Conservation (phyloP, 2,888 invertebrate genomes). For the Lutraria lutraria region DNA sequence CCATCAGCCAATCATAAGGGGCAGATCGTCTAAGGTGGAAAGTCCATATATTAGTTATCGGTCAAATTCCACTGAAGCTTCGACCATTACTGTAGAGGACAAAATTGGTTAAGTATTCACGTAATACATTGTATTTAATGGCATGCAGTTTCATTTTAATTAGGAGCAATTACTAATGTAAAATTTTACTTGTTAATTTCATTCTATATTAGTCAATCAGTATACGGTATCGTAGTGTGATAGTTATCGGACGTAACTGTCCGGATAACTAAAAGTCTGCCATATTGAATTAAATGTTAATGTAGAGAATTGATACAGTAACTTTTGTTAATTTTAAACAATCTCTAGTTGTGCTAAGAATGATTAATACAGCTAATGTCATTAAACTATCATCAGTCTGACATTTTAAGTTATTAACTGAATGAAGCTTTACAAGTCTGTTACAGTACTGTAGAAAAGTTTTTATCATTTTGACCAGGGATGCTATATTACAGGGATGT, state of each 20-base stretch:
- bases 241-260: not conserved
- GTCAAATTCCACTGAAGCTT: not conserved
- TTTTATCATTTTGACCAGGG: too few species aligned
- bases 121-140: not conserved
- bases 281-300: too few species aligned
- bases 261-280: not conserved
- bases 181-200: not conserved
- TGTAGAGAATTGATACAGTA: too few species aligned
- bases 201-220: not conserved
- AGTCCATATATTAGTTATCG: not conserved
- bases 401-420: too few species aligned
- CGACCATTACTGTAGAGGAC: not conserved
- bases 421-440: too few species aligned
- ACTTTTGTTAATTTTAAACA: too few species aligned
- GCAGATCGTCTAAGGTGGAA: not conserved
- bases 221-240: not conserved
- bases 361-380: too few species aligned
- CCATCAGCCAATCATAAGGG: not conserved
- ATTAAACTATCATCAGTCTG: too few species aligned
- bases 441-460: too few species aligned
- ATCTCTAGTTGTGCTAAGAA: too few species aligned
- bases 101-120: not conserved
- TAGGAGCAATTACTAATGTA: not conserved
- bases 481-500: too few species aligned
- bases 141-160: not conserved